Evolutionary conservation across 2,113 vertebrate genomes (phyloP).

Genomic region (Nesogale talazaci): DNA sequence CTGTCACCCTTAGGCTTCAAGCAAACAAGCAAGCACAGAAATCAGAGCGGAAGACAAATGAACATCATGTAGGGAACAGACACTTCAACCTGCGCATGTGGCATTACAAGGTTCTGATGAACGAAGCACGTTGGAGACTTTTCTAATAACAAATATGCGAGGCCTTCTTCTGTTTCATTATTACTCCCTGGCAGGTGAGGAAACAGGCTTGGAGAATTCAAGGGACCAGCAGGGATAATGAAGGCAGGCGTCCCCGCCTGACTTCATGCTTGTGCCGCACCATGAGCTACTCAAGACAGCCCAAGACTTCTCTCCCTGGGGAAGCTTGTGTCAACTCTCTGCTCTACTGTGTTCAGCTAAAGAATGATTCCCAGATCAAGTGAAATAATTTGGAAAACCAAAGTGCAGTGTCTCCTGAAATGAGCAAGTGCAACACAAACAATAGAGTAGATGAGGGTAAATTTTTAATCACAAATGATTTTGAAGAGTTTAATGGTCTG

Average conservation of each 20-base stretch:
- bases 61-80: neutral
- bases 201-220: neutral
- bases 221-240: neutral
- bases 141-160: neutral
- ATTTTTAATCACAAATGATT: neutral
- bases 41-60: neutral
- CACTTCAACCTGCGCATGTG: neutral
- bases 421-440: neutral
- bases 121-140: neutral
- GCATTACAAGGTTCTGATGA: neutral
- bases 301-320: neutral
- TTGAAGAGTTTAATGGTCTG: neutral
- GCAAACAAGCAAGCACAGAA: neutral
- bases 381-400: neutral
- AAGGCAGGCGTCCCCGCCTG: neutral
- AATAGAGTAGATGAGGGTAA: neutral
- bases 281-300: neutral
- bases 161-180: neutral
- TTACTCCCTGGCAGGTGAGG: neutral
- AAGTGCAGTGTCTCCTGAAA: neutral
- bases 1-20: neutral
- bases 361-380: neutral
- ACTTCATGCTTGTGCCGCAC: rapidly evolving
- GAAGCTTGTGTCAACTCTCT: neutral
- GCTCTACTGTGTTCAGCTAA: neutral